phyloP scores from a whole-genome alignment of 2,797 vertebrate species.

The Characodon lateralis region DNA sequence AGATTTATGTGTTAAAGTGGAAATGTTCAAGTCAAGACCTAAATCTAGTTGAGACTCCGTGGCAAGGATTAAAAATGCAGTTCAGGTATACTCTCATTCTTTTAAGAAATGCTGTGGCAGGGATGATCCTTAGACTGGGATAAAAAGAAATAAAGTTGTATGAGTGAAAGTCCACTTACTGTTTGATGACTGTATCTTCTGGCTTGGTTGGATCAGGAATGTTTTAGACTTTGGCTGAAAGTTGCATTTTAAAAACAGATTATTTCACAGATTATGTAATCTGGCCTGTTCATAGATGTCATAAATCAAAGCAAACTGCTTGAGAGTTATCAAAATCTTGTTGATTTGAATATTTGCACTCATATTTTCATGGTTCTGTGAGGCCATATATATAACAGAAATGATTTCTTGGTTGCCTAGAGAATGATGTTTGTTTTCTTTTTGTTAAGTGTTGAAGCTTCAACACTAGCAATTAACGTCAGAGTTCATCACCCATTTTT shows the following conservation, averaged over 20 bases:
- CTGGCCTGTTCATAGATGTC: neutral
- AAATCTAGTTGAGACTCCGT: neutral
- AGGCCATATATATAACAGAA: constrained; percentile 30
- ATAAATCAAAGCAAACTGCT: constrained; percentile 12
- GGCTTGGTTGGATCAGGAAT: neutral
- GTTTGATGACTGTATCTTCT: neutral
- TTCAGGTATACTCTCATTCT: neutral
- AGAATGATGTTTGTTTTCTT: constrained; percentile 36
- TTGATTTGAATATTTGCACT: constrained; percentile 42
- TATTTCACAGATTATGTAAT: constrained; percentile 1
- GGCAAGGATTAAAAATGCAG: neutral
- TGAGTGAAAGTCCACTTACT: neutral
- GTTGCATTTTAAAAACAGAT: constrained; percentile 4
- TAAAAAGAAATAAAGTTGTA: too few species aligned
- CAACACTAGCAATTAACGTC: neutral
- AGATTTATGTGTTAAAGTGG: too few species aligned
- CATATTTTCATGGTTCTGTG: constrained; percentile 34
- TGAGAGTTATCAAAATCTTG: constrained; percentile 29
- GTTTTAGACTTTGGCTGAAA: neutral
- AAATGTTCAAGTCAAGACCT: neutral
- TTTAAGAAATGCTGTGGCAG: too few species aligned
- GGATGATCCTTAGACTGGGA: too few species aligned
- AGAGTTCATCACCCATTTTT: neutral
- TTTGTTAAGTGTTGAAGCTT: constrained; percentile 20
- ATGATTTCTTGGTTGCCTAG: constrained; percentile 28